Percentiles rank a stretch among this genome's conserved stretches.
Conservation (phyloP, 2,888 invertebrate species). For the Galerucella calmariensis region DNA sequence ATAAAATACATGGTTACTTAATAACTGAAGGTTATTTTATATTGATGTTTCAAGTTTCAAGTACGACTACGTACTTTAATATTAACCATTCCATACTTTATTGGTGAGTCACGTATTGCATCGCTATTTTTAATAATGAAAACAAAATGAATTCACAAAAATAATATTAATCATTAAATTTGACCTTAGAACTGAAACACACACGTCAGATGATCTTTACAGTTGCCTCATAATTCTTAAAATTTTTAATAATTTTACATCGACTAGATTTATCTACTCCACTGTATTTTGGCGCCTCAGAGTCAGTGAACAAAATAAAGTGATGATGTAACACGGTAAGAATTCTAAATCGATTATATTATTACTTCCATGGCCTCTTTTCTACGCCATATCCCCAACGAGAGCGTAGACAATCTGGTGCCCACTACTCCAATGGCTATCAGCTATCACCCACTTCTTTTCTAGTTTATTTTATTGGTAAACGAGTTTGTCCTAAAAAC, state of each 20-base stretch:
- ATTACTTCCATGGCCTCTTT: slow-evolving; percentile 27
- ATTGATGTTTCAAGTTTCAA: slow-evolving; percentile 12
- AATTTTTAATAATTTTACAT: not conserved
- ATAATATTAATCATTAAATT: not conserved
- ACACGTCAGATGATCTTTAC: too few species aligned
- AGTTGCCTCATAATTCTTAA: not conserved
- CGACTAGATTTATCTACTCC: slow-evolving; percentile 22
- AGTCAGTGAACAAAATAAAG: slow-evolving; percentile 33
- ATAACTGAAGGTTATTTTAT: not conserved
- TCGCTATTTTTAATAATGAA: slow-evolving; percentile 1
- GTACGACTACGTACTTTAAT: slow-evolving; percentile 9
- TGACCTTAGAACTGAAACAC: too few species aligned
- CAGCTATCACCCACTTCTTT: too few species aligned
- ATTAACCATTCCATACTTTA: slow-evolving; percentile 10
- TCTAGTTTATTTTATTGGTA: not conserved
- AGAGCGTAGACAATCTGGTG: slow-evolving; percentile 21
- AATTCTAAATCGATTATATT: slow-evolving; percentile 39
- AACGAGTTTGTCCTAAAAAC: slow-evolving; percentile 19
- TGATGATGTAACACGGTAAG: slow-evolving; percentile 42
- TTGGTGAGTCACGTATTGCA: slow-evolving; percentile 1
- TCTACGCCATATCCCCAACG: not conserved
- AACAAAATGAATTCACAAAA: not conserved
- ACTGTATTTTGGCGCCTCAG: slow-evolving; percentile 37
- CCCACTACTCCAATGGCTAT: too few species aligned
- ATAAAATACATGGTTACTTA: not conserved